Evolutionary conservation across 35 echinoderm and acorn worm species (phyloP), one percentile per base, ranked within the genome.

Genomic region (Acanthaster planci): DNA sequence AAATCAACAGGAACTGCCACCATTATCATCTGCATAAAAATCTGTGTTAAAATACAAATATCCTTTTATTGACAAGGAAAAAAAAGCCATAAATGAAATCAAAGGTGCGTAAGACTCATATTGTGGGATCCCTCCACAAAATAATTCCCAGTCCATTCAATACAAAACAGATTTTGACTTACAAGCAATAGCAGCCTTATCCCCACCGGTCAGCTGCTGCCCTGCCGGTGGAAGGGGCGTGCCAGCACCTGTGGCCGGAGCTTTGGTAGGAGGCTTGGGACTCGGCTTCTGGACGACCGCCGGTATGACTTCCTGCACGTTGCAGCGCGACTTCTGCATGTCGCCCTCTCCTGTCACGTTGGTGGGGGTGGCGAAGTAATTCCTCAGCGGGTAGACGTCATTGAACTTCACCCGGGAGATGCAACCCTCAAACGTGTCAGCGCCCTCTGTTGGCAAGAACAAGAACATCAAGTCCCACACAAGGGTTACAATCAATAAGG

Each of bases 161-260:
- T 55, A 84, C 82, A 84, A 23, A n/a, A n/a, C n/a, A 39, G 37
- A 22, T 32, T 21, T 0, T 7, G 35, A 85, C 93, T 91, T 72
- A 95, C 93, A 87, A 84, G 88, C 93, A 16, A 95, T 95, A 55
- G 93, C 90, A 17, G 93, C 93, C 67, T 95, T 90, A 50, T 95
- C 93, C 64, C 93, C 93, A 5, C 88, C 67, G 21, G 84, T 76
- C 40, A 91, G 80, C 16, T 51, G 53, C 39, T 72, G 60, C 36
- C 59, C 58, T 27, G 88, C 83, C 0, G 86, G 84, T 12, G 67
- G 60, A 16, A 67, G 56, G 14, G 56, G 51, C 21, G 56, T 3
- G 22, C 79, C 39, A 40, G 57, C 36, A 34, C 34, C 51, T 26
- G 9, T 21, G 0, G 39, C 15, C 15, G 59, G 80, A n/a, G 75